Base-by-base conservation (phyloP, 2,113 vertebrate genomes). In the Sebastes fasciatus region DNA sequence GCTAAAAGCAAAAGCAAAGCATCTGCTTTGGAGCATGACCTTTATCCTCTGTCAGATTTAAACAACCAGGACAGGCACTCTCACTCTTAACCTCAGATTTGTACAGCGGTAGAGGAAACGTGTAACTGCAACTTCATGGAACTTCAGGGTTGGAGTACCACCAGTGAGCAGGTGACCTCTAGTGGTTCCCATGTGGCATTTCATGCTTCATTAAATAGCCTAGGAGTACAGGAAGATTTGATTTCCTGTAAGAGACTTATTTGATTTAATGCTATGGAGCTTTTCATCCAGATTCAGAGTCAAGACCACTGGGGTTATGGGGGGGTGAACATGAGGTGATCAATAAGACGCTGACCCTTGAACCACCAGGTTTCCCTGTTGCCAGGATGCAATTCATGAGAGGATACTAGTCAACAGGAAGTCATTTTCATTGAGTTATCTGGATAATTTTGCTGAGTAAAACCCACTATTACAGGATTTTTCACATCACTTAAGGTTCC, bases 111-210 rank as follows among this genome's bases (percentile, higher is more conserved):
- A 48, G 1, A 34, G 14, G 8, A 74, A 11, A 45, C 0, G 0
- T 52, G 11, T 11, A 52, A 19, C 54, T 21, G 16, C 12, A 48
- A 17, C 2, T 52, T 61, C 0, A 4, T 13, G 0, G 13, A 4
- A 10, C 3, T 26, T 0, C 5, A 26, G 34, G 13, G 46, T 42
- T 57, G 40, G 12, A 51, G 2, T 23, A 19, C 9, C 16, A n/a
- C 5, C 10, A 34, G 52, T 58, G 5, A 51, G 8, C 21, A 17
- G 42, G 26, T 34, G 87, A 70, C 84, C 42, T 83, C 84, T 80
- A 80, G 72, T 78, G 87, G 71, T 4, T 52, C 11, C 26, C 4
- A 14, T 49, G 57, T 26, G 12, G 9, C 2, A 77, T 57, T 67
- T 14, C 14, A 70, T 6, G 8, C 23, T 13, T 49, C 21, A 49